phyloP scores from a whole-genome alignment of 2,888 invertebrate species.

The Ceriagrion tenellum region DNA sequence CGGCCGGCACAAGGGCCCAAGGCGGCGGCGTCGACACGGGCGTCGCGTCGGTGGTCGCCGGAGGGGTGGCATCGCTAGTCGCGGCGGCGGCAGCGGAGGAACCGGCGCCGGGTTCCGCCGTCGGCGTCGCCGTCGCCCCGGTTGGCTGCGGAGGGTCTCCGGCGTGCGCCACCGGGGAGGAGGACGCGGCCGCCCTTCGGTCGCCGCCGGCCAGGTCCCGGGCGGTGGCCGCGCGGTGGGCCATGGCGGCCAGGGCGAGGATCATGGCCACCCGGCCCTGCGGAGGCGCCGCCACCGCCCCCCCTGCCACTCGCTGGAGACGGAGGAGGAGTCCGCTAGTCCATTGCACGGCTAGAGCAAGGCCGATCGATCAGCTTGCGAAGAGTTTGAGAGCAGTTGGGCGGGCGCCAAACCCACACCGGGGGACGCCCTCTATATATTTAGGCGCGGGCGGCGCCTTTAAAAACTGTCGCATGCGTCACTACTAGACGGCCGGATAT shows the following conservation, averaged over 20 bases:
- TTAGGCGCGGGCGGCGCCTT: too few relatives aligned
- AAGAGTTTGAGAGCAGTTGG: too few relatives aligned
- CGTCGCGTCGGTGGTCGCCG: slow-evolving; percentile 31
- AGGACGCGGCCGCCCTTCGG: slow-evolving; percentile 78
- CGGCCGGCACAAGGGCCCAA: slow-evolving; percentile 68
- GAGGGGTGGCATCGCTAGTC: slow-evolving; percentile 32
- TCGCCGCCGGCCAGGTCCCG: slow-evolving; percentile 16
- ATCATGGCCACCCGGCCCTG: slow-evolving; percentile 56
- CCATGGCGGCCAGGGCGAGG: slow-evolving; percentile 55
- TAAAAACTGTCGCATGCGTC: too few relatives aligned
- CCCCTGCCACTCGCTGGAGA: not conserved
- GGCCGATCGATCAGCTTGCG: too few relatives aligned
- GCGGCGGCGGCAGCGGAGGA: slow-evolving; percentile 77
- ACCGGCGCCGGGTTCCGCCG: slow-evolving; percentile 79
- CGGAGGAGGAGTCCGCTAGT: too few relatives aligned
- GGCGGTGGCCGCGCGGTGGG: slow-evolving; percentile 43
- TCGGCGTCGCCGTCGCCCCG: slow-evolving; percentile 73
- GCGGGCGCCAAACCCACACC: too few relatives aligned
- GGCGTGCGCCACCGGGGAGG: slow-evolving; percentile 78
- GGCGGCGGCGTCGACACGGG: slow-evolving; percentile 44
- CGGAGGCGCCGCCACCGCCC: not conserved
- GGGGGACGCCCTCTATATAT: too few relatives aligned
- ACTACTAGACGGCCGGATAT: too few relatives aligned
- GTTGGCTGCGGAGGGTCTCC: slow-evolving; percentile 78
- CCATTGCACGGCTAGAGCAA: too few relatives aligned